phyloP scores from a whole-genome alignment of 2,888 invertebrate species.

The Bibio marci region DNA sequence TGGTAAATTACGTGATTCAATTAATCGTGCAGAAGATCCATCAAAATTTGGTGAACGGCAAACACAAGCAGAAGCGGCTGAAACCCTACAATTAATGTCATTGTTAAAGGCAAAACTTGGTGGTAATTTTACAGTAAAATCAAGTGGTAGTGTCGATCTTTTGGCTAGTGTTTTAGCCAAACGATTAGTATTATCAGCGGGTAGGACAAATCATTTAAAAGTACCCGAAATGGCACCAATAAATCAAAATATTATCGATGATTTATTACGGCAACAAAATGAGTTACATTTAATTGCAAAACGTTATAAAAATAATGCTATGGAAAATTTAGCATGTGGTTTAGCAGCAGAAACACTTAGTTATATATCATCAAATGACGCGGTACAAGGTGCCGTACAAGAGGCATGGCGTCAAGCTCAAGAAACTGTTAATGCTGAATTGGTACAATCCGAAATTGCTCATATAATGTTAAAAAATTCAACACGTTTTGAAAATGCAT shows the following conservation, averaged over 20 bases:
- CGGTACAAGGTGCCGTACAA: slow-evolving; percentile 49
- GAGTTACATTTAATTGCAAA: slow-evolving; percentile 43
- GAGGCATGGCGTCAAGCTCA: slow-evolving; percentile 61
- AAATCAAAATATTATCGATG: slow-evolving; percentile 25
- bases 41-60: slow-evolving; percentile 40
- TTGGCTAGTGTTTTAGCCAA: slow-evolving; percentile 60
- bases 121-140: slow-evolving; percentile 32
- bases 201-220: slow-evolving; percentile 20
- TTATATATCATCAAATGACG: slow-evolving; percentile 32
- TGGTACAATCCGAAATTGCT: slow-evolving; percentile 60
- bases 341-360: slow-evolving; percentile 53
- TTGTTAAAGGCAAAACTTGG: slow-evolving; percentile 49
- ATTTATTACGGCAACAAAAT: slow-evolving; percentile 35
- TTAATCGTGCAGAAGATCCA: slow-evolving; percentile 38
- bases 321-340: slow-evolving; percentile 51
- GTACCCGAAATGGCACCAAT: slow-evolving; percentile 35
- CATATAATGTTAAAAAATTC: slow-evolving; percentile 55
- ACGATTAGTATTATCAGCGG: slow-evolving; percentile 36
- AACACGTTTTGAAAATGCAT: slow-evolving; percentile 44
- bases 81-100: slow-evolving; percentile 60
- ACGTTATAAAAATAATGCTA: slow-evolving; percentile 48
- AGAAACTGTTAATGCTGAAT: slow-evolving; percentile 53
- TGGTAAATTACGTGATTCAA: slow-evolving; percentile 48
- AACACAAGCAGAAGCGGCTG: slow-evolving; percentile 49
- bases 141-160: slow-evolving; percentile 41